phyloP scores from a whole-genome alignment of 2,888 invertebrate genomes.

The Aphodius granarius region DNA sequence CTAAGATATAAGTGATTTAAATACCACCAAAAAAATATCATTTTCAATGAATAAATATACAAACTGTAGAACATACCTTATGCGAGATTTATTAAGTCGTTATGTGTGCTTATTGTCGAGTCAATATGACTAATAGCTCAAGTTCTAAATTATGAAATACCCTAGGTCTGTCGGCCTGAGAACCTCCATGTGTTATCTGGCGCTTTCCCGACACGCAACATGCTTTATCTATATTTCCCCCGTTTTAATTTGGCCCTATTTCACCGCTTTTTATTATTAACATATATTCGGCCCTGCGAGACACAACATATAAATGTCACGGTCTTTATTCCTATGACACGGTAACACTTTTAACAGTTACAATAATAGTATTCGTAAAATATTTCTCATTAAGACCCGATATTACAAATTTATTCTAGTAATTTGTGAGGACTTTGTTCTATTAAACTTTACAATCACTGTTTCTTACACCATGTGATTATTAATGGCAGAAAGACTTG shows the following conservation, averaged over 20 bases:
- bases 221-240: conserved; percentile 9
- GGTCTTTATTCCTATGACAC: background rate
- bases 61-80: background rate
- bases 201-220: conserved; percentile 10
- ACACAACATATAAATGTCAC: background rate
- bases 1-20: too few relatives aligned
- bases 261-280: background rate
- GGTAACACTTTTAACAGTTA: background rate
- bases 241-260: conserved; percentile 5
- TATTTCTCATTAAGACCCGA: background rate
- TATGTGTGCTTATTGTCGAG: conserved; percentile 10
- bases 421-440: too few relatives aligned
- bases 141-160: conserved; percentile 2
- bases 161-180: conserved; percentile 6
- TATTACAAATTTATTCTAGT: too few relatives aligned
- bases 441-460: too few relatives aligned
- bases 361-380: background rate
- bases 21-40: background rate
- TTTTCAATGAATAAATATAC: too few relatives aligned
- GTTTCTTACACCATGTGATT: background rate
- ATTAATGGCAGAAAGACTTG: background rate
- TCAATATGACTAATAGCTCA: conserved; percentile 12
- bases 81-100: background rate
- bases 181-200: conserved; percentile 12
- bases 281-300: background rate